Conservation (phyloP, 2,113 vertebrate species). For the Megatriorchis doriae region DNA sequence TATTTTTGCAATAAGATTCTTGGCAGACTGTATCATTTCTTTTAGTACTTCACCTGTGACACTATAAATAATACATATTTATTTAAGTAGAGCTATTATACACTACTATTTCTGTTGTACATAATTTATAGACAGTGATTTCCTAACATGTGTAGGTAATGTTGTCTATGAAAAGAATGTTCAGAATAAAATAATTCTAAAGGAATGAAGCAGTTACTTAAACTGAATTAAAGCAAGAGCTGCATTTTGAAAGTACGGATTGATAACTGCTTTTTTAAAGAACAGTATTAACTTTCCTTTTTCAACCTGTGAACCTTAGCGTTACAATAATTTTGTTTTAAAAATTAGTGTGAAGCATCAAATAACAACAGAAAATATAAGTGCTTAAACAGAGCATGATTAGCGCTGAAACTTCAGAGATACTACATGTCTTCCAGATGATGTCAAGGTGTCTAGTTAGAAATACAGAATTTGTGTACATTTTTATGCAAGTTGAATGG, state of each 20-base stretch:
- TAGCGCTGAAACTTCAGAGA: background rate
- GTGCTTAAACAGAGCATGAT: background rate
- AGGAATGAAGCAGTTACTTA: background rate
- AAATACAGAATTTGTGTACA: background rate
- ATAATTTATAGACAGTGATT: constrained; percentile 75
- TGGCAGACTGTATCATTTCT: constrained; percentile 62
- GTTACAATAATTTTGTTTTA: background rate
- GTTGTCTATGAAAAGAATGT: constrained; percentile 25
- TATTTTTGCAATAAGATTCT: constrained; percentile 66
- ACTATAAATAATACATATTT: constrained; percentile 76
- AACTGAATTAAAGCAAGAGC: background rate
- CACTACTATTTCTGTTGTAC: constrained; percentile 44
- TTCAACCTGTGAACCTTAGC: background rate
- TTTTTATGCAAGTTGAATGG: background rate
- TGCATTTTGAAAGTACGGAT: background rate
- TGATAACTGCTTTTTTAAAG: background rate
- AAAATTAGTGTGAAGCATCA: background rate
- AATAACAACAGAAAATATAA: background rate
- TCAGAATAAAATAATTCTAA: constrained; percentile 35
- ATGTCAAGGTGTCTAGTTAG: background rate
- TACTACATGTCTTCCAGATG: background rate
- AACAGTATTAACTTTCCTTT: background rate
- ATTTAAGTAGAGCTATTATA: constrained; percentile 69
- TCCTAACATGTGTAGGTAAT: constrained; percentile 44
- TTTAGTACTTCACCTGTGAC: constrained; percentile 73